Percentiles rank a stretch among this genome's conserved stretches.
Conservation (phyloP, 2,113 vertebrate genomes). For the Fulica atra region DNA sequence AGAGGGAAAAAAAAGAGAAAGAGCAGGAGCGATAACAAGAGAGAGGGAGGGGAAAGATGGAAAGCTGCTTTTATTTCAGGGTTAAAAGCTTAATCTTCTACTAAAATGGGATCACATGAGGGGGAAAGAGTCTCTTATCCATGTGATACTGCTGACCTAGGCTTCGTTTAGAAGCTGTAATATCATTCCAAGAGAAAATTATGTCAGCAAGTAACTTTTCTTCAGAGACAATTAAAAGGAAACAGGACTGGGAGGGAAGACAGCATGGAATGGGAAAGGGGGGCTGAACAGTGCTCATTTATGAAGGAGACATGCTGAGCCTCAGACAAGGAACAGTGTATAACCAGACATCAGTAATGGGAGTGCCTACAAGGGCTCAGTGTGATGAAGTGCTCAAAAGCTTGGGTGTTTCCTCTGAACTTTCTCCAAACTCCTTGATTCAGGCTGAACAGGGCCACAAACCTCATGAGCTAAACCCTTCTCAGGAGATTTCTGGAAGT, state of each 20-base stretch:
- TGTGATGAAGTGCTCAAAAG: constrained; percentile 48
- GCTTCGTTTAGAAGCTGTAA: constrained; percentile 53
- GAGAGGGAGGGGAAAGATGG: not conserved
- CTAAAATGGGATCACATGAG: not conserved
- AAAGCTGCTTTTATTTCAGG: constrained; percentile 51
- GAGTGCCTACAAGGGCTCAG: not conserved
- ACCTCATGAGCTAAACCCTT: not conserved
- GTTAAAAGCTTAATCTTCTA: constrained; percentile 54
- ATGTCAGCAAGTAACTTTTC: not conserved
- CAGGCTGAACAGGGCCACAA: not conserved
- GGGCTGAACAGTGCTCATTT: not conserved
- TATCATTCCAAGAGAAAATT: constrained; percentile 36
- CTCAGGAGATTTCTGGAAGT: constrained; percentile 27
- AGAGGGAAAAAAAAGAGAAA: not conserved
- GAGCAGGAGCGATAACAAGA: not conserved
- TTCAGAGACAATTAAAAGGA: constrained; percentile 42
- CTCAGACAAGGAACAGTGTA: constrained; percentile 3
- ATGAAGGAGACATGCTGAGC: constrained; percentile 15
- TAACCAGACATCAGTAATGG: not conserved
- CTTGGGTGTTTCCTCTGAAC: constrained; percentile 46
- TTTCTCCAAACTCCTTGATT: constrained; percentile 2
- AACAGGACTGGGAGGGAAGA: not conserved
- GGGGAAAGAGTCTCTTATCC: constrained; percentile 23
- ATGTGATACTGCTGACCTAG: not conserved
- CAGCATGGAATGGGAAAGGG: not conserved